Base-by-base conservation (phyloP, 2,113 vertebrate genomes). In the Glaucomys volans region DNA sequence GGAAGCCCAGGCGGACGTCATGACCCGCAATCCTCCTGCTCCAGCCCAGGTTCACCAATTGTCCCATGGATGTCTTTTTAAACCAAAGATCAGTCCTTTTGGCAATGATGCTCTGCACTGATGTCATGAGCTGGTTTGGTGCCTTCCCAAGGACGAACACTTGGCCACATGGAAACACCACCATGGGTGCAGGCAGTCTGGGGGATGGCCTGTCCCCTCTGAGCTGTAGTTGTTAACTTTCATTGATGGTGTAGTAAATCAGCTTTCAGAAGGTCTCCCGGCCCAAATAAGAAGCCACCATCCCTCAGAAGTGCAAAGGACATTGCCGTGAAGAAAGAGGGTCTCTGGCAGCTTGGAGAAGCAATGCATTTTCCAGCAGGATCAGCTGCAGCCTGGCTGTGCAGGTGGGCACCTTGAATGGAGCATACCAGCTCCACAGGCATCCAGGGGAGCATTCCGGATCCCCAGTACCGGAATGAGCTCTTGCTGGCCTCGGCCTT, bases 391-490 rank as follows among this genome's bases (percentile, higher is more conserved):
- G 22, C 13, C 28, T 18, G 14, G 4, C 5, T 20, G 1, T 14
- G 28, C 18, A 47, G 8, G 0, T 2, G 14, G 24, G n/a, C 0
- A 0, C 1, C 0, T 4, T 1, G 42, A 35, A 13, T 3, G 1
- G 40, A 14, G 22, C 50, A 12, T 30, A 2, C n/a, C 1, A 0
- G 52, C 13, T n/a, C 16, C 17, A 0, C 18, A 47, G 50, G 20
- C 12, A 26, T 14, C 32, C 24, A 9, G 17, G 35, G 22, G 4
- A 5, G 4, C 3, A 13, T 11, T 0, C 35, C 2, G 3, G 28
- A 0, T 54, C 35, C 75, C 24, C 0, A 18, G 1, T 3, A n/a
- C 16, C 66, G n/a, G 10, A 0, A 7, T 16, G 24, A 13, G 37
- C 4, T 57, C 42, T 13, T 2, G 22, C 1, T 14, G 1, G 26